Conservation (phyloP, 1,140 invertebrate genomes). For the Platyscapa corneri region DNA sequence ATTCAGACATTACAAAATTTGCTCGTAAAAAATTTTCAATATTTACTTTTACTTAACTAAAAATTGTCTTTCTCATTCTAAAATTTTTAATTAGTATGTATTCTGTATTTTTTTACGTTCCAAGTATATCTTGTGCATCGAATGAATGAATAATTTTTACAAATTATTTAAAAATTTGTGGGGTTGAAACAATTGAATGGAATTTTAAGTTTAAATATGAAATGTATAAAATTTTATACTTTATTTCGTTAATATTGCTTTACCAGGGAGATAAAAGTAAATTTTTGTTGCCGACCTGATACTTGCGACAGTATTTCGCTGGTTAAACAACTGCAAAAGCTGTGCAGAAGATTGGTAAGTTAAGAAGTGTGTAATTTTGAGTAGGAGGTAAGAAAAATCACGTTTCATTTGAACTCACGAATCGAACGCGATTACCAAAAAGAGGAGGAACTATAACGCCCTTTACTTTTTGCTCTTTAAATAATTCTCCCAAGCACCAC, state of each 20-base stretch:
- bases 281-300: no score
- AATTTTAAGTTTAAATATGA: background rate
- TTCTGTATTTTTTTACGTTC: background rate
- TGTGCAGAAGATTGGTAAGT: no score
- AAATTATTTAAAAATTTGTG: background rate
- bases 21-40: background rate
- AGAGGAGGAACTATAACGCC: background rate
- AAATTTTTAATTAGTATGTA: background rate
- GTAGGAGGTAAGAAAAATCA: background rate
- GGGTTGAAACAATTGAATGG: background rate
- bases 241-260: background rate
- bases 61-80: background rate
- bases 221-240: background rate
- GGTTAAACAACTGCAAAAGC: background rate
- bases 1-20: background rate
- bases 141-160: background rate
- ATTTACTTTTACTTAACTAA: background rate
- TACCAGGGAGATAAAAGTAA: background rate
- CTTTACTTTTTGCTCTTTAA: conserved; percentile 29
- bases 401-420: background rate
- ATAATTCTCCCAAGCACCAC: conserved; percentile 4
- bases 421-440: conserved; percentile 20
- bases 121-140: background rate
- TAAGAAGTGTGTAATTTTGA: background rate
- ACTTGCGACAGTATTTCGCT: background rate